Conservation (phyloP, 2,888 invertebrate genomes). For the Protonemura montana region DNA sequence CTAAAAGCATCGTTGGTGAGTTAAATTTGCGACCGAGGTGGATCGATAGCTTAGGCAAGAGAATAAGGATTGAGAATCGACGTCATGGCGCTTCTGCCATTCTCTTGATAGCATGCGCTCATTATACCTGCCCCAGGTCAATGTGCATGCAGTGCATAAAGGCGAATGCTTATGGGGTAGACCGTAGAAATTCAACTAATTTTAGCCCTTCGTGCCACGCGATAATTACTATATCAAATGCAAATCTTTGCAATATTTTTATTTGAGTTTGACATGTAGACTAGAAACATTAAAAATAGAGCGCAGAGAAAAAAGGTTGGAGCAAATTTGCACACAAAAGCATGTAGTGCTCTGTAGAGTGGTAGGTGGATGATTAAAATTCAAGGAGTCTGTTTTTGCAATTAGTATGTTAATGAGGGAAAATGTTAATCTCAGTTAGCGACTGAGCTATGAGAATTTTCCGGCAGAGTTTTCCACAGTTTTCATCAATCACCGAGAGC, state of each 20-base stretch:
- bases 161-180: too few relatives aligned
- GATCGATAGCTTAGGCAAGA: not conserved
- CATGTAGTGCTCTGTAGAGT: not conserved
- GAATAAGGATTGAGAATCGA: not conserved
- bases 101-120: too few relatives aligned
- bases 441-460: not conserved
- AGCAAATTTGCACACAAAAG: not conserved
- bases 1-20: not conserved
- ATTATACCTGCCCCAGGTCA: too few relatives aligned
- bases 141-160: too few relatives aligned
- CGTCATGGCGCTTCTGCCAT: not conserved
- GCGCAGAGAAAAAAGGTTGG: not conserved
- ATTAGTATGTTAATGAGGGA: not conserved
- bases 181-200: too few relatives aligned
- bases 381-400: slow-evolving; percentile 7
- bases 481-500: not conserved
- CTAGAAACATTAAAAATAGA: not conserved
- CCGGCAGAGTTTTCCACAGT: not conserved
- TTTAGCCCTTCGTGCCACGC: too few relatives aligned
- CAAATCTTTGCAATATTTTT: too few relatives aligned
- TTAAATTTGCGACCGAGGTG: not conserved
- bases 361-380: not conserved
- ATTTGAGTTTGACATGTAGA: too few relatives aligned
- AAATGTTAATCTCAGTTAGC: not conserved
- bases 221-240: too few relatives aligned